Conservation (phyloP, 2,888 invertebrate genomes). For the Aquatica leii region DNA sequence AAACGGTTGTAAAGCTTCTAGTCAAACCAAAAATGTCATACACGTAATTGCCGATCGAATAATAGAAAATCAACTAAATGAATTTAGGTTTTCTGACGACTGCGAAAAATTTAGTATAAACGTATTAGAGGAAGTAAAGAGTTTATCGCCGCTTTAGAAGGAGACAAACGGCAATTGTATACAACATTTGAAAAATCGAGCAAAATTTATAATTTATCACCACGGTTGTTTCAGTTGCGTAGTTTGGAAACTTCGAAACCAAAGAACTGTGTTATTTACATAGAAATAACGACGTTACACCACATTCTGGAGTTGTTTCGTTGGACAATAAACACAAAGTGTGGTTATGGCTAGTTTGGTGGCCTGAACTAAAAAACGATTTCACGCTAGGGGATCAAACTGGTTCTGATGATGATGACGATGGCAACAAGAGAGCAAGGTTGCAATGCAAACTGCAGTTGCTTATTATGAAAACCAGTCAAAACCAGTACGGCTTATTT, state of each 20-base stretch:
- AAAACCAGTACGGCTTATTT: conserved; percentile 64
- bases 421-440: conserved; percentile 84
- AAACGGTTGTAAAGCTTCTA: conserved; percentile 81
- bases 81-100: conserved; percentile 68
- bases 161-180: conserved; percentile 70
- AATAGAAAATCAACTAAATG: conserved; percentile 68
- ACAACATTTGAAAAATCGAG: conserved; percentile 63
- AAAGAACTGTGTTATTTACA: conserved; percentile 79
- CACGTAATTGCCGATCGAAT: conserved; percentile 69
- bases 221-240: conserved; percentile 82
- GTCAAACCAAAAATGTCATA: conserved; percentile 72
- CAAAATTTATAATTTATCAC: conserved; percentile 65
- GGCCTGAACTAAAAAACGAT: conserved; percentile 75
- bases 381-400: conserved; percentile 65
- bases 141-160: conserved; percentile 71
- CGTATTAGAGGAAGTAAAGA: conserved; percentile 72
- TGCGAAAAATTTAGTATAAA: conserved; percentile 61
- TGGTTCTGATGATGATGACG: conserved; percentile 75
- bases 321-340: conserved; percentile 80
- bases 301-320: conserved; percentile 89
- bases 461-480: conserved; percentile 74
- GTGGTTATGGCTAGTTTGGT: conserved; percentile 97
- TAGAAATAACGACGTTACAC: conserved; percentile 67
- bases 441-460: conserved; percentile 84
- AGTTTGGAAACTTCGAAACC: conserved; percentile 85